Evolutionary conservation across 2,888 invertebrate species (phyloP).

Genomic region (Orthosia gothica): DNA sequence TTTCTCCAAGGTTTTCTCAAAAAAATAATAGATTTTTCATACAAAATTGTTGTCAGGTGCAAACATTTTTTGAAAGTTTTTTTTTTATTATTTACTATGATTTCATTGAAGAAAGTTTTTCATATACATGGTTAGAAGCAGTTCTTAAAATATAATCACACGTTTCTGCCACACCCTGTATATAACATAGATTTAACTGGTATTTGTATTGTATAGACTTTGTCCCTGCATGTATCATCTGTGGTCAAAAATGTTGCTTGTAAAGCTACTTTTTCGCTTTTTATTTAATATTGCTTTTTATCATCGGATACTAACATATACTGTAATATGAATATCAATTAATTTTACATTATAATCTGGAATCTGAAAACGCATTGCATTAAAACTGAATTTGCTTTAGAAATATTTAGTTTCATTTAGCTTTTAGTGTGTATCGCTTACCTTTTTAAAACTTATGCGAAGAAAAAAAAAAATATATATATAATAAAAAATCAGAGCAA

Average conservation of each 20-base stretch:
- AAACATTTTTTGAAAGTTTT: too few species aligned
- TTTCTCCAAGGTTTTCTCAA: too few species aligned
- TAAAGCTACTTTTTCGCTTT: constrained; percentile 52
- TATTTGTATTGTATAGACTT: constrained; percentile 30
- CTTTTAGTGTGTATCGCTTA: constrained; percentile 58
- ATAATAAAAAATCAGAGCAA: background rate
- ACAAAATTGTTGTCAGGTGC: too few species aligned
- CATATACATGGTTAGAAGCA: too few species aligned
- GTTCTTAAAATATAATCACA: too few species aligned
- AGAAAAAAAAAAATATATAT: too few species aligned
- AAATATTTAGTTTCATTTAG: constrained; percentile 46
- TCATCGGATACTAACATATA: constrained; percentile 46
- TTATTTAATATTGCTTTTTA: constrained; percentile 65
- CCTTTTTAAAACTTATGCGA: constrained; percentile 48
- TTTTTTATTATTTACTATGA: too few species aligned
- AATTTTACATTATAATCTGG: constrained; percentile 36
- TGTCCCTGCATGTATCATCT: constrained; percentile 37
- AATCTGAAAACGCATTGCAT: constrained; percentile 46
- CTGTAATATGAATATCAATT: constrained; percentile 18
- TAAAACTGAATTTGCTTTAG: constrained; percentile 61
- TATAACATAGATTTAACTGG: constrained; percentile 26
- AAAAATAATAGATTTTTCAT: too few species aligned
- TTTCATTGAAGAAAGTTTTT: too few species aligned
- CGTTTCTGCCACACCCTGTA: background rate
- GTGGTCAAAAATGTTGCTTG: constrained; percentile 43